Evolutionary conservation across 1,140 invertebrate genomes (phyloP).

Genomic region (Scaptomyza hsui): DNA sequence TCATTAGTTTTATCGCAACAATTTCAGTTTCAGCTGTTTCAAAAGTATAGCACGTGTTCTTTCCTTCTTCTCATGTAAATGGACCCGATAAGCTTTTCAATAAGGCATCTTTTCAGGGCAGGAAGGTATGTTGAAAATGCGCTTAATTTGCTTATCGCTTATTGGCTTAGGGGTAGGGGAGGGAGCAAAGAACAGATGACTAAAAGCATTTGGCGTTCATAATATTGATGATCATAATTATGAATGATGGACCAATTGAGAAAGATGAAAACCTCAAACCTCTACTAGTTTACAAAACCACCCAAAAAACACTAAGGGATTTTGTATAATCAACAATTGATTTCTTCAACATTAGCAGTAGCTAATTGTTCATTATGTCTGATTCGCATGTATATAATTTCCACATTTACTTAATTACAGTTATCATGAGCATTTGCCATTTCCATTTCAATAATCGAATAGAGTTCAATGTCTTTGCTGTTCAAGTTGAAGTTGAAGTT

Average conservation of each 20-base stretch:
- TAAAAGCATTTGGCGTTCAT: conserved; percentile 73
- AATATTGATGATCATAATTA: conserved; percentile 49
- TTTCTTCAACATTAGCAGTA: neutral
- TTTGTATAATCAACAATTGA: neutral
- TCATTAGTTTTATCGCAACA: conserved; percentile 83
- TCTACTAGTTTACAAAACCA: no score
- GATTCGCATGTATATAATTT: conserved; percentile 56
- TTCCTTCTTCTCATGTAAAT: conserved; percentile 36
- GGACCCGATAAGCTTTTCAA: conserved; percentile 65
- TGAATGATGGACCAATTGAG: conserved; percentile 25
- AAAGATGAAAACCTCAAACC: neutral
- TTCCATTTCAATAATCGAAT: conserved; percentile 62
- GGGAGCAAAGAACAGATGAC: conserved; percentile 59
- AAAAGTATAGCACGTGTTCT: conserved; percentile 24
- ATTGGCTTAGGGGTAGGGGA: conserved; percentile 11
- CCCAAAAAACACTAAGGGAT: neutral
- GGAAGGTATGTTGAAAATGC: conserved; percentile 44
- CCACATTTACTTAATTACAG: conserved; percentile 70
- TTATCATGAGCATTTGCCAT: conserved; percentile 55
- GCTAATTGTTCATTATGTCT: conserved; percentile 23
- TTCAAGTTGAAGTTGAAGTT: conserved; percentile 21
- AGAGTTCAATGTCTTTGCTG: conserved; percentile 72
- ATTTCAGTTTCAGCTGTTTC: conserved; percentile 68
- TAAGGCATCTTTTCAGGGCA: conserved; percentile 32
- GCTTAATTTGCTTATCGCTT: conserved; percentile 59